Percentiles rank a stretch among this genome's conserved stretches.
Conservation (phyloP, 2,888 invertebrate genomes). For the Stramonita haemastoma region DNA sequence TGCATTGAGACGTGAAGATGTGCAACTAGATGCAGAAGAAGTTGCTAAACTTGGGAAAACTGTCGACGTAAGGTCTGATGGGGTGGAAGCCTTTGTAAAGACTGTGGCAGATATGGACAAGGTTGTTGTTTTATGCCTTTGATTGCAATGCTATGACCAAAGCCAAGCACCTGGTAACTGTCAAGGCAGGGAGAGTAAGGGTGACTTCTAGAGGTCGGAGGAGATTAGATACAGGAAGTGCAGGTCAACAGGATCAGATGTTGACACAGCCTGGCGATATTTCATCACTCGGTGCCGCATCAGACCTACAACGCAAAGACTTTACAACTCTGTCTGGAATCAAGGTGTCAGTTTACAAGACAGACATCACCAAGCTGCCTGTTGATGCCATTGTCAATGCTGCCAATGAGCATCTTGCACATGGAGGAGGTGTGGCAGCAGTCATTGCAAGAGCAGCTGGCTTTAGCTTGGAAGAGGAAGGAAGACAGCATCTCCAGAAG, state of each 20-base stretch:
- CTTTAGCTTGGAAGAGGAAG: neutral
- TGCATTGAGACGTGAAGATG: constrained; percentile 16
- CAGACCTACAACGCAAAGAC: neutral
- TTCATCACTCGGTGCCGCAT: neutral
- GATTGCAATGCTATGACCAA: constrained; percentile 28
- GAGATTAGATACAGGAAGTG: neutral
- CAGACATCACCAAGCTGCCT: constrained; percentile 40
- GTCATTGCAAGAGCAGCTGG: constrained; percentile 38
- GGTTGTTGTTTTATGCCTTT: neutral
- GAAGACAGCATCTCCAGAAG: neutral
- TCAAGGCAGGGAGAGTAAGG: constrained; percentile 6
- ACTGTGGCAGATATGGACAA: neutral
- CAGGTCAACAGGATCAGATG: neutral
- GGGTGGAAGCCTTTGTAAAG: neutral
- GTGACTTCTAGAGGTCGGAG: constrained; percentile 13
- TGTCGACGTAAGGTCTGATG: neutral
- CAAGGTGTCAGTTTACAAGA: constrained; percentile 14
- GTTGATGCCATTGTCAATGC: constrained; percentile 43
- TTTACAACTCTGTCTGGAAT: neutral
- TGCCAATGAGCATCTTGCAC: neutral
- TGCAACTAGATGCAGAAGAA: neutral
- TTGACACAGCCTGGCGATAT: neutral
- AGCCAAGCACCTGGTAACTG: constrained; percentile 11
- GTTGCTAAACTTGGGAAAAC: neutral
- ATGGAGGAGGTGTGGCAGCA: constrained; percentile 43